Evolutionary conservation across 2,888 invertebrate species (phyloP), one percentile per base, ranked within the genome.

Genomic region (Drosophila neutralis): DNA sequence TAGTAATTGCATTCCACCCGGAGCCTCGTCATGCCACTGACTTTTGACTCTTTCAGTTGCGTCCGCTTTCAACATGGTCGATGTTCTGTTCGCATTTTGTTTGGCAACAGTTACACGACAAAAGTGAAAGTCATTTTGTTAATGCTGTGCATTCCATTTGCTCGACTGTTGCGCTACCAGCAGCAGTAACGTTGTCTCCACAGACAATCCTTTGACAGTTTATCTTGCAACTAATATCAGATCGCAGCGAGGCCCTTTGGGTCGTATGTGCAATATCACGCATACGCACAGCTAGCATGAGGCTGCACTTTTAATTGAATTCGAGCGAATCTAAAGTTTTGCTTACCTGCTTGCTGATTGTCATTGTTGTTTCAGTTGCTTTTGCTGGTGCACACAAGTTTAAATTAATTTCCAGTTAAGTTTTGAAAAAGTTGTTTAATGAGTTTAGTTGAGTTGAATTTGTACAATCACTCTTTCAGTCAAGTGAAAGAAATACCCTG

Each of bases 201-300:
- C 64, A 49, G 66, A 29, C 51, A 65, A 68, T 73, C 73, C 73
- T 81, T 81, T 78, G 72, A 69, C 78, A 78, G 77, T 53, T 60
- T 42, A 42, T 52, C 42, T 64, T 68, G 62, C 52, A 49, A 70
- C 53, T 60, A 63, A 63, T 72, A 81, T 81, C 78, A 71, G 68
- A 60, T 80, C 27, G 35, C 33, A 38, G 13, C 27, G 45, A 42
- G 65, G 72, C 68, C 72, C 81, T 72, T 21, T 69, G 72, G 73
- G 72, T 68, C 86, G 84, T 85, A 89, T 89, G 57, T 73, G 88
- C 76, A 87, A 87, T 82, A 85, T 89, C 71, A 87, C 76, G 88
- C 76, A 85, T 84, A 84, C 84, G 58, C 59, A 68, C 59, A 57
- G 70, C 40, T 8, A 24, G 29, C 71, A 77, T 87, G 83, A 84